Evolutionary conservation across 2,888 invertebrate species (phyloP), one percentile per base, ranked within the genome.

Genomic region (Dugesia japonica): DNA sequence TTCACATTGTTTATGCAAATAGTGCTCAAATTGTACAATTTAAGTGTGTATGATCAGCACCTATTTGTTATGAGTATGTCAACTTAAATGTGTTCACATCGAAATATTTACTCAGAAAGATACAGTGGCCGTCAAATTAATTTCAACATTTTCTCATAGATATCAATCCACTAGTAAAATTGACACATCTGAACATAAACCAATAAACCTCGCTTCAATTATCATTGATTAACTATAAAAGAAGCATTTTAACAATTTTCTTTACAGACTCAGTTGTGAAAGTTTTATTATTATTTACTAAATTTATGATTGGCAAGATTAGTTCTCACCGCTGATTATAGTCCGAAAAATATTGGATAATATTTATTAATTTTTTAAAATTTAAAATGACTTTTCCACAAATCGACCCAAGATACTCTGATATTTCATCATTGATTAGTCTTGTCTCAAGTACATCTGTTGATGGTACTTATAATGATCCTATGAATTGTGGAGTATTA

Each of bases 1-100:
- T 9, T 56, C 23, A 56, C n/a, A 20, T 56, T 23, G 23, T 56
- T 56, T 56, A n/a, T 56, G 56, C 56, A 56, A 56, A 56, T 23
- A 56, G 56, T 56, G 23, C 56, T 56, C 4, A 56, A 56, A n/a
- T 56, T 56, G 56, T 56, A 56, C n/a, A 56, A 20, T 56, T 56
- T 56, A 23, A 20, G n/a, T 56, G 4, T 56, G 56, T 56, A 20
- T 56, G 56, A 56, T 56, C 56, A 56, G 56, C 56, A 56, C 56
- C 56, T 56, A 56, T 56, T 56, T 56, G 56, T 56, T 56, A 56
- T 56, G 56, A 56, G 56, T 56, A 56, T 56, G 56, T 56, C 56
- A 56, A 56, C 56, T 56, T 20, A 56, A 56, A 56, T n/a, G 56
- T 56, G 56, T 56, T 56, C 56, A 56, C 56, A 56, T 56, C 23